Conservation (phyloP, 1,140 invertebrate species). For the Pantala flavescens region DNA sequence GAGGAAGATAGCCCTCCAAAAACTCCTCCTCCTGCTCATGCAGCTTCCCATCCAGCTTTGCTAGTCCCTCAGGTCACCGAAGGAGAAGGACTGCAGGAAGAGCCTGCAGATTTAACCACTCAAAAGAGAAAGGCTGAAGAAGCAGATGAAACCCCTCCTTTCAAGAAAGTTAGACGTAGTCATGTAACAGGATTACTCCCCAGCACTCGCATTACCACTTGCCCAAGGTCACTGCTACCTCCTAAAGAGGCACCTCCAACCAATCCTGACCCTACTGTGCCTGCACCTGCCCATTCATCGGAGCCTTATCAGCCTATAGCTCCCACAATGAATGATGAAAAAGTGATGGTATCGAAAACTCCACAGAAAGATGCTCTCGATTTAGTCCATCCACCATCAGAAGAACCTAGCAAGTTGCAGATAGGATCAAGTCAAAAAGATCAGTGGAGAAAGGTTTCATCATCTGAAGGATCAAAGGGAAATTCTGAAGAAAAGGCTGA, state of each 20-base stretch:
- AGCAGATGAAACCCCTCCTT: background rate
- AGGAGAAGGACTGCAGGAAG: background rate
- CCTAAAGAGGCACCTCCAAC: background rate
- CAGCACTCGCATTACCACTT: background rate
- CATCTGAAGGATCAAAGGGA: background rate
- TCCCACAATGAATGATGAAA: background rate
- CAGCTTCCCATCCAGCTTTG: background rate
- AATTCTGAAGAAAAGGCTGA: background rate
- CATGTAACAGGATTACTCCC: background rate
- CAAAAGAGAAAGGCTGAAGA: background rate
- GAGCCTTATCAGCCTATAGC: background rate
- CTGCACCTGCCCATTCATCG: background rate
- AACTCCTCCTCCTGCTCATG: background rate
- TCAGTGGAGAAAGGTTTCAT: background rate
- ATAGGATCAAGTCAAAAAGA: background rate
- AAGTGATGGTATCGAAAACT: background rate
- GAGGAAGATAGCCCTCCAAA: background rate
- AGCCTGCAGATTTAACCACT: background rate
- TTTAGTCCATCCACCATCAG: background rate
- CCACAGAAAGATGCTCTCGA: background rate
- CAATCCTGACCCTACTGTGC: background rate
- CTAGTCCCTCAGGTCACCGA: background rate
- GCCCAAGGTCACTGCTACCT: background rate
- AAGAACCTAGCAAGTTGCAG: background rate
- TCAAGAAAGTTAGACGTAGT: background rate